A percentile compares a stretch with the other conserved stretches of the same genome.
phyloP scores from a whole-genome alignment of 2,888 invertebrate genomes.

The Cancer borealis region DNA sequence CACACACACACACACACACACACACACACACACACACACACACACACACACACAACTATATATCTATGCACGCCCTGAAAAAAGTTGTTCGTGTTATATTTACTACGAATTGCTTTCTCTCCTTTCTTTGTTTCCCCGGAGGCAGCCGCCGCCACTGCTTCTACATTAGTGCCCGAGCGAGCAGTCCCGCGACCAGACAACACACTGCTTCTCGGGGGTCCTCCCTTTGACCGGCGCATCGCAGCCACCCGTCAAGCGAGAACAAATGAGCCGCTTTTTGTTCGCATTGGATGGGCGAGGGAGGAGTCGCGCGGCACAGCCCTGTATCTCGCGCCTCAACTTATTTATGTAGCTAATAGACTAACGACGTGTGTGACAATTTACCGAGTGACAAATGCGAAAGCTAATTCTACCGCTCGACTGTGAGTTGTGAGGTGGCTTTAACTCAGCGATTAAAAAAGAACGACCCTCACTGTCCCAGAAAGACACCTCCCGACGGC shows the following conservation, averaged over 20 bases:
- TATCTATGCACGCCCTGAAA: background rate
- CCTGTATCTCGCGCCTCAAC: background rate
- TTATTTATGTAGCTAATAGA: conserved; percentile 29
- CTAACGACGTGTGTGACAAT: conserved; percentile 34
- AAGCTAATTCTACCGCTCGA: background rate
- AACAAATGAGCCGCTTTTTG: conserved; percentile 24
- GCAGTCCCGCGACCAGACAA: background rate
- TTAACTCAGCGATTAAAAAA: background rate
- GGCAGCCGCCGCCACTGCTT: background rate
- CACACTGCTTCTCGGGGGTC: background rate
- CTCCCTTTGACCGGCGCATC: background rate
- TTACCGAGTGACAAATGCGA: background rate
- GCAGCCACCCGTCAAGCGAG: conserved; percentile 8
- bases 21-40: too few species aligned
- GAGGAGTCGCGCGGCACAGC: background rate
- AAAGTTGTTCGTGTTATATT: background rate
- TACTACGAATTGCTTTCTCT: background rate
- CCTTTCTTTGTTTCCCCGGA: background rate
- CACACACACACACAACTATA: background rate
- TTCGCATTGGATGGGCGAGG: background rate
- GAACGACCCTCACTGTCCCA: background rate
- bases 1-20: background rate
- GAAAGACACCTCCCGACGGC: background rate
- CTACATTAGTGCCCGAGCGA: background rate
- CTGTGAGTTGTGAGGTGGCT: background rate